Conservation (phyloP, 2,888 invertebrate genomes). For the Laspeyria flexula region DNA sequence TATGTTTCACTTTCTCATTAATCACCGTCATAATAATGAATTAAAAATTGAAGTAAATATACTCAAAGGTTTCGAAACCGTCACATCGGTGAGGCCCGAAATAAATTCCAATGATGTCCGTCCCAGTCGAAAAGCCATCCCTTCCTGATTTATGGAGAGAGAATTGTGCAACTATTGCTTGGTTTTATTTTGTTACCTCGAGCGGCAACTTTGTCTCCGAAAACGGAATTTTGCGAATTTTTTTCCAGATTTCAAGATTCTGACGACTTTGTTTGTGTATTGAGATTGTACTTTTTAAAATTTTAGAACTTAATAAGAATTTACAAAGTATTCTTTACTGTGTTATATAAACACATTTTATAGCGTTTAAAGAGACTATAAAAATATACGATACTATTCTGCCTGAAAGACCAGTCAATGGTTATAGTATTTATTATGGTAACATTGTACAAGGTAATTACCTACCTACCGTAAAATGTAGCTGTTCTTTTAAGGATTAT, state of each 20-base stretch:
- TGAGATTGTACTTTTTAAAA: constrained; percentile 16
- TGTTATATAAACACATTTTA: background rate
- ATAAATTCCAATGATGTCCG: constrained; percentile 80
- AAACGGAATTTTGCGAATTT: constrained; percentile 61
- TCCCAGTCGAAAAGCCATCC: constrained; percentile 51
- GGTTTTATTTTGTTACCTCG: constrained; percentile 68
- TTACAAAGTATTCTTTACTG: background rate
- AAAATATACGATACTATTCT: background rate
- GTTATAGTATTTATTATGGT: background rate
- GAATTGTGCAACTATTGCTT: constrained; percentile 75
- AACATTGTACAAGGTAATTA: constrained; percentile 1
- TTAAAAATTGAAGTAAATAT: constrained; percentile 5
- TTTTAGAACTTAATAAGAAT: background rate
- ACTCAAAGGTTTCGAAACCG: constrained; percentile 26
- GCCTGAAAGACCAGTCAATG: background rate
- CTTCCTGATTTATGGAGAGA: constrained; percentile 80
- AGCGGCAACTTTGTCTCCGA: constrained; percentile 68
- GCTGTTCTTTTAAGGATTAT: constrained; percentile 7
- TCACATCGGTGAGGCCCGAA: constrained; percentile 56
- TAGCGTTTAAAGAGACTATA: background rate
- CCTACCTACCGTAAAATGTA: constrained; percentile 6
- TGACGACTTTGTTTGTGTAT: constrained; percentile 31
- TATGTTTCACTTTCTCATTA: constrained; percentile 6
- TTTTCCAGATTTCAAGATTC: constrained; percentile 49
- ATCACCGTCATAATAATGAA: constrained; percentile 6